Conservation (phyloP, 2,888 invertebrate species). For the Seladonia tumulorum region DNA sequence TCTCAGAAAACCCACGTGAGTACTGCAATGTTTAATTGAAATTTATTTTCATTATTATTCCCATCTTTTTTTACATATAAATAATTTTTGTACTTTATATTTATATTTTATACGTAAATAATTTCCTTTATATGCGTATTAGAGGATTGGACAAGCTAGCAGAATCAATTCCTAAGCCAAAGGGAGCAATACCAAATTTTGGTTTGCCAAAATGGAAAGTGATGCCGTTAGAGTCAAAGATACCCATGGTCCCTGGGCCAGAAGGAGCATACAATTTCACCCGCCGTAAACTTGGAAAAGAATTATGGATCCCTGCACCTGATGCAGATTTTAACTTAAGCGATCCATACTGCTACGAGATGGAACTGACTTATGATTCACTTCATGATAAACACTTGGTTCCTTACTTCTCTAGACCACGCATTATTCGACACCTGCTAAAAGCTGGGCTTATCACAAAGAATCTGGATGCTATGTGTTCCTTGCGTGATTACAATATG, state of each 20-base stretch:
- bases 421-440: constrained; percentile 63
- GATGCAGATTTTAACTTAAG: constrained; percentile 75
- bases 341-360: constrained; percentile 79
- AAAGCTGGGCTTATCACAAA: constrained; percentile 80
- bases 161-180: constrained; percentile 77
- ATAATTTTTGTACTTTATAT: constrained; percentile 6
- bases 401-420: constrained; percentile 72
- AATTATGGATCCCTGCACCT: constrained; percentile 67
- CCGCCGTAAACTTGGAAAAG: constrained; percentile 83
- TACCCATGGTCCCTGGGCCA: constrained; percentile 83
- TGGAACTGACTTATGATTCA: constrained; percentile 76
- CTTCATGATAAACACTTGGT: constrained; percentile 80
- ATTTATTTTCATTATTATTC: not conserved
- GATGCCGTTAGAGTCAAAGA: constrained; percentile 83
- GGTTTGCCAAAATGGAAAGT: constrained; percentile 83
- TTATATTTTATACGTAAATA: not conserved
- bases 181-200: constrained; percentile 78
- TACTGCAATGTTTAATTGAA: not conserved
- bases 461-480: constrained; percentile 83
- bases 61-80: not conserved
- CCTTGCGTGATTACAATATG: constrained; percentile 83
- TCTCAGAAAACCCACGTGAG: constrained; percentile 76
- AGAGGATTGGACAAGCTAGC: constrained; percentile 75
- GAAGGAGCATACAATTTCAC: constrained; percentile 80
- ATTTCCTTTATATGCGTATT: not conserved